Evolutionary conservation across 2,797 vertebrate species (phyloP).

Genomic region (Tapera naevia): DNA sequence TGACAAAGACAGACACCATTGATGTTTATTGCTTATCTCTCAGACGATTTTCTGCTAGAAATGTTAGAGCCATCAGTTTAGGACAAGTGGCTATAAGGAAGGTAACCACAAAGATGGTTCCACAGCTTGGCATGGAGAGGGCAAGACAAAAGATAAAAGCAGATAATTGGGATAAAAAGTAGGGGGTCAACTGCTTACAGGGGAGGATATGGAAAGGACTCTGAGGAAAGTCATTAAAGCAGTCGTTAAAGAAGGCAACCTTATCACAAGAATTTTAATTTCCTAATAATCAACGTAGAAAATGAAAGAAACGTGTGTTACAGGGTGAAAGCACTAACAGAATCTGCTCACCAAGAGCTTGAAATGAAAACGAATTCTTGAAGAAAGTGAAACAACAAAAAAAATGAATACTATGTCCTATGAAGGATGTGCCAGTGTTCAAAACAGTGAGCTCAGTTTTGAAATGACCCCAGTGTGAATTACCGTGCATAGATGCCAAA

Average conservation of each 20-base stretch:
- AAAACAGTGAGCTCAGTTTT: background rate
- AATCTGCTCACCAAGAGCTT: background rate
- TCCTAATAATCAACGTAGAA: background rate
- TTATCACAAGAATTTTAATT: background rate
- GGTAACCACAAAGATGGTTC: background rate
- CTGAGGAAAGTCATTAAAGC: background rate
- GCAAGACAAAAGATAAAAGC: background rate
- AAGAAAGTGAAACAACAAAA: background rate
- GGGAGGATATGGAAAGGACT: background rate
- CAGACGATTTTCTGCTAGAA: background rate
- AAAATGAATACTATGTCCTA: background rate
- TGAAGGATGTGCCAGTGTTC: background rate
- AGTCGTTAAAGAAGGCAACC: background rate
- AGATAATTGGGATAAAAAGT: background rate
- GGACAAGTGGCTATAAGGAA: background rate
- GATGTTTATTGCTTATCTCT: background rate
- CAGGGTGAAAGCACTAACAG: background rate
- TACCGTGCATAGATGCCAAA: background rate
- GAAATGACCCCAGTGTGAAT: background rate
- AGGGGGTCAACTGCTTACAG: background rate
- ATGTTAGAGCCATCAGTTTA: background rate
- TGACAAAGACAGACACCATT: background rate
- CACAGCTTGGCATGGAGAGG: background rate
- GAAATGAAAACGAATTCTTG: background rate
- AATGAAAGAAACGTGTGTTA: background rate